Evolutionary conservation across 2,797 vertebrate species (phyloP), one percentile per base, ranked within the genome.

Genomic region (Enteromius anoplus): DNA sequence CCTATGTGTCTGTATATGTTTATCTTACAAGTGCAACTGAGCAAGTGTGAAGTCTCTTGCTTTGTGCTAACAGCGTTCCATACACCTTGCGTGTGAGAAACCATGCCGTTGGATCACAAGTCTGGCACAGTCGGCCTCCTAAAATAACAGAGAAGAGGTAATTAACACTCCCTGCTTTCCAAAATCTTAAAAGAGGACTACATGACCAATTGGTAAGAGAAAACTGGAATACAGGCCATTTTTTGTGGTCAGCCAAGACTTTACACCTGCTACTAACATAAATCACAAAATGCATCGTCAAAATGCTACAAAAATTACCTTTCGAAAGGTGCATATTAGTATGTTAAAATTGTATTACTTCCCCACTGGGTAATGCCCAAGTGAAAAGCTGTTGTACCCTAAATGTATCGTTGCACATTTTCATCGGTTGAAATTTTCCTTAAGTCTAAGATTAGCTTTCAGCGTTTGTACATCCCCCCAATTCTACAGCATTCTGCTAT

Each of bases 91-190:
- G 45, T 68, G 78, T 84, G 69, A 66, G 71, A 78, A 58, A 47
- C 17, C 49, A 49, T 69, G 79, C 78, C 45, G 81, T 75, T 60
- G 75, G 80, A 73, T 84, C 76, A 45, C 68, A 76, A 53, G 62
- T 62, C 78, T 83, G 68, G 69, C 86, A 83, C 84, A 87, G 83
- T 87, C 62, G 66, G 84, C 84, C 85, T 89, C 84, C 87, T 73
- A 71, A 86, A 89, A 87, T 80, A 86, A 82, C 83, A 89, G 84
- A 80, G 89, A 88, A 90, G 90, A 82, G 84, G 65, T 88, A 88
- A 93, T 93, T 93, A 92, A 92, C 92, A 88, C 88, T 65, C 72
- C 68, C 81, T 68, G 82, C 76, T 87, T 90, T 88, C 29, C 37
- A 90, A 49, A 21, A 60, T 85, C 78, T 26, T 70, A 2, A 32